Evolutionary conservation across 30 jellyfish, hydroid and myxozoan species (phyloP).

Genomic region (Hydra vulgaris): DNA sequence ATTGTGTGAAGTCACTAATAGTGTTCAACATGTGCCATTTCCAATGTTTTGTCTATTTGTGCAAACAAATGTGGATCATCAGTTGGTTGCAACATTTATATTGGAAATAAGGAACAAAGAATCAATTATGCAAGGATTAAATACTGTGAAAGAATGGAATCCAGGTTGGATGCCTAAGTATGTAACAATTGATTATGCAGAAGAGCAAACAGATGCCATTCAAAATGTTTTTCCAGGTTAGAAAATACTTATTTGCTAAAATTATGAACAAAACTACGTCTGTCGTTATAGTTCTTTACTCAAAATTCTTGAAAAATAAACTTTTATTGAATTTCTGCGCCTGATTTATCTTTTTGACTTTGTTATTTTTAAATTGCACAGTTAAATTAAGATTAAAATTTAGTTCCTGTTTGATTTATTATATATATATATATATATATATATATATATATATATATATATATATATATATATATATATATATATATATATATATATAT

Average conservation of each 20-base stretch:
- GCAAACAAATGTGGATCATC: slow-evolving; percentile 72
- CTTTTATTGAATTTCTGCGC: not conserved
- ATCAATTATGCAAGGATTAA: slow-evolving; percentile 39
- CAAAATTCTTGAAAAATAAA: not conserved
- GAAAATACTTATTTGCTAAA: too few relatives aligned
- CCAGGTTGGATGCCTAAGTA: slow-evolving; percentile 49
- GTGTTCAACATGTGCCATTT: slow-evolving; percentile 37
- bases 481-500: too few relatives aligned
- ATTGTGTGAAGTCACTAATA: slow-evolving; percentile 58
- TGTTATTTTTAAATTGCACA: too few relatives aligned
- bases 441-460: too few relatives aligned
- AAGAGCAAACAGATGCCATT: slow-evolving; percentile 49
- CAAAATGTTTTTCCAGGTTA: slow-evolving; percentile 40
- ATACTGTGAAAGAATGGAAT: slow-evolving; percentile 39
- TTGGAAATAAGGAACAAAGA: slow-evolving; percentile 33
- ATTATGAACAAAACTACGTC: not conserved
- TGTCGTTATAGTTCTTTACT: not conserved
- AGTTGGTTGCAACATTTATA: slow-evolving; percentile 50
- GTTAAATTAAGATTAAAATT: too few relatives aligned
- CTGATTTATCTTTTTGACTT: not conserved
- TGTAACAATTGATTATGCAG: slow-evolving; percentile 35
- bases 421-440: too few relatives aligned
- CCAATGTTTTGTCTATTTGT: slow-evolving; percentile 68
- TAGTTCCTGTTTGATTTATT: too few relatives aligned
- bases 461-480: too few relatives aligned